Percentiles rank a stretch among this genome's conserved stretches.
Evolutionary conservation across 2,113 vertebrate genomes (phyloP).

Genomic region (Jaculus jaculus): DNA sequence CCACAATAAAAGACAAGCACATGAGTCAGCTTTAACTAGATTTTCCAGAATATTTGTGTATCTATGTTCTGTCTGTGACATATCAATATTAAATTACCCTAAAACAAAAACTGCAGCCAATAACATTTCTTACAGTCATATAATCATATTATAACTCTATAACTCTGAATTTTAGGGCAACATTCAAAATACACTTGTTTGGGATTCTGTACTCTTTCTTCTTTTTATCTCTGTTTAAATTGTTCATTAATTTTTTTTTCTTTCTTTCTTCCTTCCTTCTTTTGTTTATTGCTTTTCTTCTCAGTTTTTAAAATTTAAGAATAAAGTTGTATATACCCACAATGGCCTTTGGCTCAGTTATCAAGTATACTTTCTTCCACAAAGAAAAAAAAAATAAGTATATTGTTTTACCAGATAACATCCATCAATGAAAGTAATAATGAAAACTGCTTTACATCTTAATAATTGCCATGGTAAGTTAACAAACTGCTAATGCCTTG

Average conservation of each 20-base stretch:
- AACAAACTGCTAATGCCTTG: slow-evolving; percentile 80
- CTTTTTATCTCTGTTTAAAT: not conserved
- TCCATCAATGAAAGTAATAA: slow-evolving; percentile 73
- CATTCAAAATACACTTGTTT: not conserved
- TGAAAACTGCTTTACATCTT: slow-evolving; percentile 80
- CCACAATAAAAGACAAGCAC: not conserved
- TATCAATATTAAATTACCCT: not conserved
- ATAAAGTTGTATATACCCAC: not conserved
- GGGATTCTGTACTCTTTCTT: not conserved
- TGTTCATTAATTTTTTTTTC: not conserved
- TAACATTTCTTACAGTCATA: not conserved
- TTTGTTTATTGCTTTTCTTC: too few species aligned
- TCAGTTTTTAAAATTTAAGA: not conserved
- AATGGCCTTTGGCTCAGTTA: not conserved
- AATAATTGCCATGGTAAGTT: slow-evolving; percentile 83
- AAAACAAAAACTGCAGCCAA: not conserved
- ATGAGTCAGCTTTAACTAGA: not conserved
- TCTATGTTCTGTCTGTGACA: not conserved
- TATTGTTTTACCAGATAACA: slow-evolving; percentile 52
- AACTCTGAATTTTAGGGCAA: not conserved
- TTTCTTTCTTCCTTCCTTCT: not conserved
- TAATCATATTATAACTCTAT: not conserved
- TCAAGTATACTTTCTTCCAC: slow-evolving; percentile 39
- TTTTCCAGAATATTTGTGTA: not conserved
- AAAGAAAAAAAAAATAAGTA: slow-evolving; percentile 57